Conservation (phyloP, 2,113 vertebrate genomes). For the Dasypus novemcinctus region DNA sequence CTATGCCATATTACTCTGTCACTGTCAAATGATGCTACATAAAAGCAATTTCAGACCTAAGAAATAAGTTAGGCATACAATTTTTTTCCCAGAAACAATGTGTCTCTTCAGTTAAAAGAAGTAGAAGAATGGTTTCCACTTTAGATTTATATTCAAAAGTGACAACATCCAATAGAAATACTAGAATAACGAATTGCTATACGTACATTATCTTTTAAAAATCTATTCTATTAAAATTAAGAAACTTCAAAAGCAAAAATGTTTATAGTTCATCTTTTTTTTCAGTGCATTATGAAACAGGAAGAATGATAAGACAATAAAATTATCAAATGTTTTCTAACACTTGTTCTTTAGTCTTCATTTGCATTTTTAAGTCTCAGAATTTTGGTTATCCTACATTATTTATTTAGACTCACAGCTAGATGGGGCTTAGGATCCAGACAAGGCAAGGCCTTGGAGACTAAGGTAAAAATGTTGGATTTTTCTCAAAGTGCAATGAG, state of each 20-base stretch:
- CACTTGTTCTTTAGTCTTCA: background rate
- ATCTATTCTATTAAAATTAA: background rate
- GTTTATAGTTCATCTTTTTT: background rate
- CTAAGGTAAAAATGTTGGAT: background rate
- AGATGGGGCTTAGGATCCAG: background rate
- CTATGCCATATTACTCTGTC: background rate
- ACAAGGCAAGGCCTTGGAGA: background rate
- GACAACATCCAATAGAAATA: background rate
- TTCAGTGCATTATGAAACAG: background rate
- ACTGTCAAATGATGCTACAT: background rate
- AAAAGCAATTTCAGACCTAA: background rate
- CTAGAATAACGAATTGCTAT: constrained; percentile 41
- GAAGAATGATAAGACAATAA: background rate
- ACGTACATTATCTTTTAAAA: background rate
- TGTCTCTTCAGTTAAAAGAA: background rate
- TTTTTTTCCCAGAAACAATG: background rate
- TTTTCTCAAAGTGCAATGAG: background rate
- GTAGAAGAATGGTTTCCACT: background rate
- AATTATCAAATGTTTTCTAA: background rate
- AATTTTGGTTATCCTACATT: background rate
- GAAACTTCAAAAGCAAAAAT: constrained; percentile 16
- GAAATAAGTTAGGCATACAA: background rate
- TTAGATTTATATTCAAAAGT: background rate
- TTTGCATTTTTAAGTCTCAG: background rate
- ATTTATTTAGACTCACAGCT: constrained; percentile 7